Percentiles rank a stretch among this genome's conserved stretches.
These are phyloP conservation scores for Noctilio leporinus DNA, from an alignment of 2,113 vertebrate genomes.

Conservation along the genomic window DNA sequence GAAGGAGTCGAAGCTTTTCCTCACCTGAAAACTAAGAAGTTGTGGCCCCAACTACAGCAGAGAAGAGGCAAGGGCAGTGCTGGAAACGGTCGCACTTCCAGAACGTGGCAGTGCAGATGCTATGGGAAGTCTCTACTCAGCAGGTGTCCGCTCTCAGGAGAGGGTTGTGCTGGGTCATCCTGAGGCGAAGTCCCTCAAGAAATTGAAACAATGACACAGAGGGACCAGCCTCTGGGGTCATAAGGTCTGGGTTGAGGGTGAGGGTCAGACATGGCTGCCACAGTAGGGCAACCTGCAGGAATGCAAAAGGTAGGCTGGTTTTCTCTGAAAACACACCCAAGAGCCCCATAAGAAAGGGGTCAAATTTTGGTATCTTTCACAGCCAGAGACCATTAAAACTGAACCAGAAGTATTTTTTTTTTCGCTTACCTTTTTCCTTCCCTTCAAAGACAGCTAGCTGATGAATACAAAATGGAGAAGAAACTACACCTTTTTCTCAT, in stretches of 20 bases:
- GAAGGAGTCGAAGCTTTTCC: neutral
- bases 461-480: neutral
- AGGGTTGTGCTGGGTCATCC: neutral
- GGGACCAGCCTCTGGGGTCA: too few species aligned
- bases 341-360: neutral
- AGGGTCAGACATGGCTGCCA: neutral
- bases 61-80: neutral
- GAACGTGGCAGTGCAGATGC: neutral
- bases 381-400: neutral
- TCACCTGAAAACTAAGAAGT: neutral
- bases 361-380: neutral
- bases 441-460: neutral
- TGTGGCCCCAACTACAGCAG: neutral
- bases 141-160: neutral
- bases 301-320: neutral
- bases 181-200: neutral
- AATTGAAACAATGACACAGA: neutral
- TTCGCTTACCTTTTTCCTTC: neutral
- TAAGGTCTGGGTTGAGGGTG: fast-evolving
- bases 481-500: neutral
- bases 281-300: neutral
- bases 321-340: neutral
- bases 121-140: neutral
- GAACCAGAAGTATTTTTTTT: neutral
- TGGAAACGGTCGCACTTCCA: neutral